These are phyloP conservation scores for Baccha elongata DNA, from an alignment of 2,888 invertebrate species.

Conservation along the genomic window DNA sequence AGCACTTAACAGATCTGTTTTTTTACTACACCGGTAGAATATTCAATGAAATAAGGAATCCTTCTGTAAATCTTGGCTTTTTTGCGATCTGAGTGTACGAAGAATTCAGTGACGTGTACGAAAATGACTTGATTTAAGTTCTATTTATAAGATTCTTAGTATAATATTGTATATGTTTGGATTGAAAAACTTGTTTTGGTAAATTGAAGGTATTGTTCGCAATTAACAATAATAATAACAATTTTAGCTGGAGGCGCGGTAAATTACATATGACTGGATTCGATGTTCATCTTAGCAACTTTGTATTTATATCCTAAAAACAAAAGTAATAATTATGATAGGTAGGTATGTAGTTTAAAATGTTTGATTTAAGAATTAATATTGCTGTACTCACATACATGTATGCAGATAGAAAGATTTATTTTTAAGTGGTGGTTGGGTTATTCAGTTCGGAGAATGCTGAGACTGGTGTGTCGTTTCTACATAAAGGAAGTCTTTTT, in stretches of 20 bases:
- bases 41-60: not conserved
- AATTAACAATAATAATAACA: not conserved
- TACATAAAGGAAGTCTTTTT: too few species aligned
- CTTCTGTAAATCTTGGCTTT: not conserved
- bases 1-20: not conserved
- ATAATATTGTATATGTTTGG: not conserved
- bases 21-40: constrained; percentile 11
- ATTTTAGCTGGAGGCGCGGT: not conserved
- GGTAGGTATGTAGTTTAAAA: too few species aligned
- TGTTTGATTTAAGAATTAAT: too few species aligned
- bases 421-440: too few species aligned
- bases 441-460: too few species aligned
- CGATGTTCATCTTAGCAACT: too few species aligned
- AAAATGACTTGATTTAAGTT: not conserved
- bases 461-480: too few species aligned
- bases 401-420: too few species aligned
- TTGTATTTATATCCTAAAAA: too few species aligned
- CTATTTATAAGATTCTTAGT: not conserved
- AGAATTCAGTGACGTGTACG: not conserved
- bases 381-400: too few species aligned
- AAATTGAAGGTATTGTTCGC: not conserved
- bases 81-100: not conserved
- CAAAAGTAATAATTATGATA: too few species aligned
- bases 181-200: not conserved
- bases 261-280: too few species aligned